Conservation (phyloP, 2,888 invertebrate genomes). For the Lasioglossum malachurum region DNA sequence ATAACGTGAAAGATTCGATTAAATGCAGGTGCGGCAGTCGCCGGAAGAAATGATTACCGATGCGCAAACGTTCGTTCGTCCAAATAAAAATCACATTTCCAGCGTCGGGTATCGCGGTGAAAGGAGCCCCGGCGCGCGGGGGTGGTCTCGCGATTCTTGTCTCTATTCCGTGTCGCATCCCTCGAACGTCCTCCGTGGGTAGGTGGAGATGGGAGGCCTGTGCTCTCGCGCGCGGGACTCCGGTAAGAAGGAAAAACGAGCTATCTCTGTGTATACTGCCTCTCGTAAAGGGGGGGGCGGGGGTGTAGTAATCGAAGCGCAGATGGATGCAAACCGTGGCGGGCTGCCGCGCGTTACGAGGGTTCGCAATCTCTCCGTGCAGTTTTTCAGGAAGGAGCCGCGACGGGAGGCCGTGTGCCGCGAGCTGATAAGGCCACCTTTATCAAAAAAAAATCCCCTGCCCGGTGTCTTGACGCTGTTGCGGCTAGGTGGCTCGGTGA, state of each 20-base stretch:
- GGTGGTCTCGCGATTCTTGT: constrained; percentile 64
- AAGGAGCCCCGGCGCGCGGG: constrained; percentile 20
- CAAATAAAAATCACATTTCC: constrained; percentile 46
- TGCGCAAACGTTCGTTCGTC: constrained; percentile 5
- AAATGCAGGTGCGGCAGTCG: background rate
- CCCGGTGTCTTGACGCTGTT: constrained; percentile 1
- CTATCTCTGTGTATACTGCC: constrained; percentile 54
- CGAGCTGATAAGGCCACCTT: constrained; percentile 59
- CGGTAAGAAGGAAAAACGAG: constrained; percentile 68
- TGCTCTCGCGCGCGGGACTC: constrained; percentile 21
- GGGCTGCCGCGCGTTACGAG: constrained; percentile 59
- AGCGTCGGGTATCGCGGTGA: constrained; percentile 43
- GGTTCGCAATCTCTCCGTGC: constrained; percentile 51
- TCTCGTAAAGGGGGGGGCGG: constrained; percentile 60
- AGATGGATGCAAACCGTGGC: constrained; percentile 58
- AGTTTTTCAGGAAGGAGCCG: constrained; percentile 54
- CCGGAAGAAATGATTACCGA: background rate
- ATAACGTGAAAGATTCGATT: background rate
- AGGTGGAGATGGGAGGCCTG: background rate
- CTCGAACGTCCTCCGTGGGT: constrained; percentile 6
- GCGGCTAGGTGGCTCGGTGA: constrained; percentile 4
- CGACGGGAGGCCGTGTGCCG: constrained; percentile 45
- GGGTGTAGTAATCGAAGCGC: constrained; percentile 67
- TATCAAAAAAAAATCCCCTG: constrained; percentile 51
- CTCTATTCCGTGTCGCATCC: constrained; percentile 54